A percentile compares a stretch with the other conserved stretches of the same genome.
Evolutionary conservation across 2,113 vertebrate genomes (phyloP).

Genomic region (Saimiri boliviensis): DNA sequence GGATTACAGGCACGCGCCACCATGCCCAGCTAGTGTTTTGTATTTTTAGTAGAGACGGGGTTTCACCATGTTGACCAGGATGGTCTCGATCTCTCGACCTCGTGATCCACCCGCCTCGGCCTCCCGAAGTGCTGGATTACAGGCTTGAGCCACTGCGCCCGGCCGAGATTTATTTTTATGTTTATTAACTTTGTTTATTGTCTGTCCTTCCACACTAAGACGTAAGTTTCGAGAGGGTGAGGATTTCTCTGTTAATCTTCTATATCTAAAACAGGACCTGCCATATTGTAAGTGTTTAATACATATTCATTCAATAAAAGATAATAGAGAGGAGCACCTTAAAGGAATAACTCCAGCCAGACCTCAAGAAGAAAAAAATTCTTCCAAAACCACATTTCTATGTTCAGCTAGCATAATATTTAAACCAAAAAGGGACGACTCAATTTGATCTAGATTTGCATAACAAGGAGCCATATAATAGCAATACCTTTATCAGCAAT

Average conservation of each 20-base stretch:
- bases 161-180: background rate
- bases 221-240: background rate
- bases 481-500: background rate
- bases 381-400: background rate
- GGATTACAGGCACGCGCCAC: too few species aligned
- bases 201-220: background rate
- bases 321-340: background rate
- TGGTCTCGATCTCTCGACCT: too few species aligned
- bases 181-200: slow-evolving; percentile 10
- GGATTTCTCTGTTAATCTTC: background rate
- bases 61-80: too few species aligned
- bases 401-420: background rate
- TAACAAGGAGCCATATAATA: background rate
- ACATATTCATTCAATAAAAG: background rate
- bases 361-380: background rate
- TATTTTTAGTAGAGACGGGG: too few species aligned
- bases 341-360: background rate
- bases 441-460: background rate
- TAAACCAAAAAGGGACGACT: background rate
- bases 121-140: too few species aligned
- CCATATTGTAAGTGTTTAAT: background rate
- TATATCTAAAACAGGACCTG: background rate
- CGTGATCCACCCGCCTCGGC: too few species aligned
- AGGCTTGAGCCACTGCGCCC: too few species aligned
- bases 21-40: too few species aligned